Percentiles rank a stretch among this genome's conserved stretches.
Evolutionary conservation across 2,113 vertebrate genomes (phyloP).

Genomic region (Coreoperca whiteheadi): DNA sequence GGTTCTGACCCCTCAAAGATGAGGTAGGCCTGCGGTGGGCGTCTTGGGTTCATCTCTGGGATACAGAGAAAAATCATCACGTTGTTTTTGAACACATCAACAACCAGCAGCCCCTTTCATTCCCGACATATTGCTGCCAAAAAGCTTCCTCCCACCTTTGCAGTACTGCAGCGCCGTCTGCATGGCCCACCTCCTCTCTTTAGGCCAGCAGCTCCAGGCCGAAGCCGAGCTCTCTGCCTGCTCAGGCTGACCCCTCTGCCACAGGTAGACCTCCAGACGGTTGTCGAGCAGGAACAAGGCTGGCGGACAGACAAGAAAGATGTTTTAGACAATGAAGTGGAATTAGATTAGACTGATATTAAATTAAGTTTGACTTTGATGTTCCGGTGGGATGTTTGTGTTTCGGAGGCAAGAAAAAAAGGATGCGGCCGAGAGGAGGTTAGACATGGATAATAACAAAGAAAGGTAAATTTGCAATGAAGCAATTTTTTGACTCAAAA

Average conservation of each 20-base stretch:
- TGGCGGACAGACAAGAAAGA: conserved; percentile 46
- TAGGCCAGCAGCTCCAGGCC: conserved; percentile 75
- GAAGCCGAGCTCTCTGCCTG: conserved; percentile 51
- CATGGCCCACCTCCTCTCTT: conserved; percentile 83
- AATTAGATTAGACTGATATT: not conserved
- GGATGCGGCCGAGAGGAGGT: no score
- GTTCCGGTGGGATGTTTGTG: not conserved
- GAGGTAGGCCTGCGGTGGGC: conserved; percentile 84
- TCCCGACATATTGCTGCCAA: accelerated
- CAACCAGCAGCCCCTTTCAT: not conserved
- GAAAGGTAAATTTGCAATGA: no score
- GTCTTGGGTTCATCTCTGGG: conserved; percentile 82
- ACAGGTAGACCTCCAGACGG: conserved; percentile 86
- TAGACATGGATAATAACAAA: no score
- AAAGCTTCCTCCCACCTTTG: conserved; percentile 73
- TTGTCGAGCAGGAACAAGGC: conserved; percentile 87
- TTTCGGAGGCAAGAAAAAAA: not conserved
- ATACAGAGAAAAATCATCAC: conserved; percentile 5
- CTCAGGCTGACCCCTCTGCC: conserved; percentile 77
- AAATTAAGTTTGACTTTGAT: not conserved
- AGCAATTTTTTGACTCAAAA: no score
- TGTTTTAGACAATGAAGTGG: not conserved
- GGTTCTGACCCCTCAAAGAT: conserved; percentile 82
- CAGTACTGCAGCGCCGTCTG: conserved; percentile 85
- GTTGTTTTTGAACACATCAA: not conserved